Evolutionary conservation across 2,797 vertebrate genomes (phyloP).

Genomic region (Erpetoichthys calabaricus): DNA sequence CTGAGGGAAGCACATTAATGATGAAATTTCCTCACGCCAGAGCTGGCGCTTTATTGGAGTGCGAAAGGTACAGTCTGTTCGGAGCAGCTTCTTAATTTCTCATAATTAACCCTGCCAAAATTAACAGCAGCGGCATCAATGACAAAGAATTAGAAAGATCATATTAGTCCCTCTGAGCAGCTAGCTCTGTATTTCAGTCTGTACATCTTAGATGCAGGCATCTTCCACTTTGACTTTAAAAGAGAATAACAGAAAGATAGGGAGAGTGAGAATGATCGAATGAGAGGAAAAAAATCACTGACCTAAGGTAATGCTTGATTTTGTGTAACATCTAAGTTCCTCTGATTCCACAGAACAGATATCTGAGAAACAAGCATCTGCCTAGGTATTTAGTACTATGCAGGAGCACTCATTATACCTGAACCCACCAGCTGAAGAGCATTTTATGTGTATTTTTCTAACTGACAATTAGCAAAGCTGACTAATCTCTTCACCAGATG

Average conservation of each 20-base stretch:
- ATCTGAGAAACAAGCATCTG: too few relatives aligned
- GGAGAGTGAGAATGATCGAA: too few relatives aligned
- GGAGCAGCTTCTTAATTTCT: slow-evolving; percentile 44
- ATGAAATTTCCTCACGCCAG: slow-evolving; percentile 40
- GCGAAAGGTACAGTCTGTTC: slow-evolving; percentile 46
- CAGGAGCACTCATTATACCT: too few relatives aligned
- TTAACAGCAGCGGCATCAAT: slow-evolving; percentile 26
- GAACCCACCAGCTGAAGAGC: too few relatives aligned
- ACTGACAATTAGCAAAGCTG: too few relatives aligned
- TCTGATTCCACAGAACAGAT: too few relatives aligned
- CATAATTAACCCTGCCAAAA: slow-evolving; percentile 46
- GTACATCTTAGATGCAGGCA: slow-evolving; percentile 26
- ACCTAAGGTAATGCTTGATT: too few relatives aligned
- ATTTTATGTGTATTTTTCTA: too few relatives aligned
- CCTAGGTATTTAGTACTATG: neutral
- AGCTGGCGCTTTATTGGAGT: slow-evolving; percentile 38
- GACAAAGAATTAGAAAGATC: slow-evolving; percentile 36
- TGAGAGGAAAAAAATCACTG: too few relatives aligned
- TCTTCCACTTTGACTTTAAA: slow-evolving; percentile 25
- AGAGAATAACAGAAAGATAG: too few relatives aligned
- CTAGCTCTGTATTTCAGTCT: slow-evolving; percentile 13
- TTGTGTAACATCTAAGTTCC: too few relatives aligned
- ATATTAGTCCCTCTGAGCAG: neutral
- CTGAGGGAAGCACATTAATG: slow-evolving; percentile 46
- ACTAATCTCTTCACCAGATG: too few relatives aligned